Evolutionary conservation across 2,888 invertebrate genomes (phyloP).

Genomic region (Oxycera nigricornis): DNA sequence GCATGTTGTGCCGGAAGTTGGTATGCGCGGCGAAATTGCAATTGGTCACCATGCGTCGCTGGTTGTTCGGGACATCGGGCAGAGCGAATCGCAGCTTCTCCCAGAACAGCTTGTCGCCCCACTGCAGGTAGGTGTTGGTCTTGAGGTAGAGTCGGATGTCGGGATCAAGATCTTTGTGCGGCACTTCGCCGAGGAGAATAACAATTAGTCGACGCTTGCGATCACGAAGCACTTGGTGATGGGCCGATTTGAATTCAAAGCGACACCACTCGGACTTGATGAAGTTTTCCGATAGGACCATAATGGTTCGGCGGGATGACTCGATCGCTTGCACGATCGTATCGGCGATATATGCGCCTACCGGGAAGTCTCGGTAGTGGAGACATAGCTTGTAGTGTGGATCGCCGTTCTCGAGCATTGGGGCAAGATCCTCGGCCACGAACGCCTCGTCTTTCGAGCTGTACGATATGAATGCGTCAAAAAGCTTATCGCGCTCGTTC

Average conservation of each 20-base stretch:
- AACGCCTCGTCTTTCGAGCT: constrained; percentile 91
- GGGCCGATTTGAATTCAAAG: constrained; percentile 93
- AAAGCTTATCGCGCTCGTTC: constrained; percentile 83
- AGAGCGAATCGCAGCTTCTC: constrained; percentile 91
- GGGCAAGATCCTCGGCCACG: constrained; percentile 86
- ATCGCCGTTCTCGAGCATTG: constrained; percentile 83
- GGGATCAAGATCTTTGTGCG: constrained; percentile 87
- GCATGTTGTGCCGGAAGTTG: constrained; percentile 39
- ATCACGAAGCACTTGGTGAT: constrained; percentile 88
- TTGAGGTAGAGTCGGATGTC: constrained; percentile 89
- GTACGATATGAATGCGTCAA: constrained; percentile 96
- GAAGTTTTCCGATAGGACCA: constrained; percentile 93
- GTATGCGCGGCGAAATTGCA: constrained; percentile 57
- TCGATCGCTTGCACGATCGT: constrained; percentile 93
- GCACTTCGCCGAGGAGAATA: constrained; percentile 87
- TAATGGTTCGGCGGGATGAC: constrained; percentile 86
- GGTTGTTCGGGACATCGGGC: constrained; percentile 72
- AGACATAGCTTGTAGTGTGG: constrained; percentile 86
- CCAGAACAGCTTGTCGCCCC: constrained; percentile 96
- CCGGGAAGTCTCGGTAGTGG: constrained; percentile 90
- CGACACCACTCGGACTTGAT: constrained; percentile 94
- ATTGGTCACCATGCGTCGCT: constrained; percentile 60
- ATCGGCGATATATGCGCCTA: constrained; percentile 87
- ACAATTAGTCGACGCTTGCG: constrained; percentile 87
- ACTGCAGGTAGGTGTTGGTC: constrained; percentile 89